phyloP scores from a whole-genome alignment of 2,113 vertebrate species.

The Hiodon tergisus region DNA sequence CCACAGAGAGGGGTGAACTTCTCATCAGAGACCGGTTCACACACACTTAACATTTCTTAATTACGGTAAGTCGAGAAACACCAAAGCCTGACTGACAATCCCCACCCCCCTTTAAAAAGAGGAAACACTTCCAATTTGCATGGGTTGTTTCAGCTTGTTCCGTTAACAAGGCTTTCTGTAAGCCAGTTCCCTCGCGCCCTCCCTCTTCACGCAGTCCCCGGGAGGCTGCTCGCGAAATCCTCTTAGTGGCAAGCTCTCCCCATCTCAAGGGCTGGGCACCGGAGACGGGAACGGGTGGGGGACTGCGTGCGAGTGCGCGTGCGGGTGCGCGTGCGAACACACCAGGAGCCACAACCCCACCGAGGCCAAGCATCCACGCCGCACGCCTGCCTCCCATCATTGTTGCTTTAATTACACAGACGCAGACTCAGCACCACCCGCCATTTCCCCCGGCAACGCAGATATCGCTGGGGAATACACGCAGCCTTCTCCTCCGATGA shows the following conservation, averaged over 20 bases:
- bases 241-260: slow-evolving; percentile 42
- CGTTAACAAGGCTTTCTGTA: slow-evolving; percentile 36
- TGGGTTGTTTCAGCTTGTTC: slow-evolving; percentile 42
- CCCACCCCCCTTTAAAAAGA: slow-evolving; percentile 25
- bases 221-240: slow-evolving; percentile 44
- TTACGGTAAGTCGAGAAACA: slow-evolving; percentile 52
- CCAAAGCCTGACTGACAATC: slow-evolving; percentile 58
- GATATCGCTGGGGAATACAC: slow-evolving; percentile 47
- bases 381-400: slow-evolving; percentile 42
- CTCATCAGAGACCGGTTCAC: slow-evolving; percentile 47
- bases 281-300: background rate
- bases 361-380: slow-evolving; percentile 47
- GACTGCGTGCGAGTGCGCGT: slow-evolving; percentile 4
- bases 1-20: slow-evolving; percentile 51
- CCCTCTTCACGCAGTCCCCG: slow-evolving; percentile 24
- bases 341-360: slow-evolving; percentile 26
- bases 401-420: slow-evolving; percentile 56
- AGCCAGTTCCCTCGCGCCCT: background rate
- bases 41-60: slow-evolving; percentile 51
- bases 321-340: slow-evolving; percentile 6
- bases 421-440: slow-evolving; percentile 26
- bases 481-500: slow-evolving; percentile 44
- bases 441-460: slow-evolving; percentile 11
- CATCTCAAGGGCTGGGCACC: slow-evolving; percentile 20
- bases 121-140: slow-evolving; percentile 49